Conservation (phyloP, 2,797 vertebrate genomes). For the Neostethus bicornis region DNA sequence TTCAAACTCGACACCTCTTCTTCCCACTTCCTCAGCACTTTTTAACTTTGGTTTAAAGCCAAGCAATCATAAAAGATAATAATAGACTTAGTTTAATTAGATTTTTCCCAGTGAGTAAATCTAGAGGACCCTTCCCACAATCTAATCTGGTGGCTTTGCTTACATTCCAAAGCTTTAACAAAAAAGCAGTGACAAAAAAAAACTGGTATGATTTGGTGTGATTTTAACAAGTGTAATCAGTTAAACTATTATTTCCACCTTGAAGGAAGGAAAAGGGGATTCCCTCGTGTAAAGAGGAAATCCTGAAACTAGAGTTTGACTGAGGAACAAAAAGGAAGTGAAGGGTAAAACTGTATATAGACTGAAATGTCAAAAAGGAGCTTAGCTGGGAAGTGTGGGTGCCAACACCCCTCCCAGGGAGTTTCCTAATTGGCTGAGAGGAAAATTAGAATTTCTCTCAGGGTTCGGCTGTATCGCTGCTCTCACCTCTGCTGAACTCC, state of each 20-base stretch:
- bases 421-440: conserved; percentile 61
- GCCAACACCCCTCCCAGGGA: conserved; percentile 20
- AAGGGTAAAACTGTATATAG: conserved; percentile 21
- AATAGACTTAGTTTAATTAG: too few species aligned
- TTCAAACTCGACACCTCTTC: too few species aligned
- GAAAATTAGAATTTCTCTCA: conserved; percentile 45
- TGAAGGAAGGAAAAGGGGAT: background rate
- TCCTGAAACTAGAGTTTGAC: conserved; percentile 1
- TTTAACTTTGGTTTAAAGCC: background rate
- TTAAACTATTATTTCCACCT: background rate
- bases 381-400: conserved; percentile 26
- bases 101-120: background rate
- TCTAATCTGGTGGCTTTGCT: too few species aligned
- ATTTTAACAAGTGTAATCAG: too few species aligned
- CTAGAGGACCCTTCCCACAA: background rate
- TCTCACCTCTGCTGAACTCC: conserved; percentile 63
- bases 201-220: too few species aligned
- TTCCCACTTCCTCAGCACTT: background rate
- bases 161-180: too few species aligned
- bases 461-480: conserved; percentile 39
- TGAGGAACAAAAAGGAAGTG: background rate
- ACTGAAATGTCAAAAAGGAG: conserved; percentile 27
- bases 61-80: background rate
- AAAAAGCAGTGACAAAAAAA: too few species aligned
- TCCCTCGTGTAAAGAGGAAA: background rate